These are phyloP conservation scores for Eulithis testata DNA, from an alignment of 2,888 invertebrate species.

Conservation along the genomic window DNA sequence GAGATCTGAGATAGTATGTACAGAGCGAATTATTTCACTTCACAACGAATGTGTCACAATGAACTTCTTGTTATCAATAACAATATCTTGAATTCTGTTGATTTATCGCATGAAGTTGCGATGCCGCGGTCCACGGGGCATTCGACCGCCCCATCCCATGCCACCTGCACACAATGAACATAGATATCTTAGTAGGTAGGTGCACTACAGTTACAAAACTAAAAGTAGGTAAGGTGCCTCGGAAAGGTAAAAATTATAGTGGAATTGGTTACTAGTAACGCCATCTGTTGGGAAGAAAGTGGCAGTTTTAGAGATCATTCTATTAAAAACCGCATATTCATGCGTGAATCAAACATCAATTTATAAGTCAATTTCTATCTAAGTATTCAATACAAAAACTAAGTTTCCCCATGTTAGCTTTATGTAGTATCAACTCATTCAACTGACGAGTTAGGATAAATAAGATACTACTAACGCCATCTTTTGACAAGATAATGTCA, in stretches of 20 bases:
- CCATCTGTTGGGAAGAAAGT: constrained; percentile 17
- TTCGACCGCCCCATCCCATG: constrained; percentile 71
- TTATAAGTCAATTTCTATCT: too few species aligned
- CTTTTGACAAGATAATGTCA: too few species aligned
- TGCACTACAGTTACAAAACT: too few species aligned
- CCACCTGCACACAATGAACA: constrained; percentile 56
- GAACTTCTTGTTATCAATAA: not conserved
- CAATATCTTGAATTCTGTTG: not conserved
- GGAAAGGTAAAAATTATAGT: not conserved
- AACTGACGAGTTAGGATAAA: too few species aligned
- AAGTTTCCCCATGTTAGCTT: too few species aligned
- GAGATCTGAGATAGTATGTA: too few species aligned
- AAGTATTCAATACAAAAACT: too few species aligned
- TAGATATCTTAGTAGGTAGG: too few species aligned
- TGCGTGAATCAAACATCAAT: too few species aligned
- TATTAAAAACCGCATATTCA: too few species aligned
- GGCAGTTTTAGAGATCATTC: not conserved
- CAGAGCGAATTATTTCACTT: constrained; percentile 2
- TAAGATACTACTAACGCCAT: not conserved
- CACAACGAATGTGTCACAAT: not conserved
- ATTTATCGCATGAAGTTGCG: constrained; percentile 71
- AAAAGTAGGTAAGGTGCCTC: too few species aligned
- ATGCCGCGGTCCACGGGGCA: constrained; percentile 71
- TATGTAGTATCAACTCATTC: too few species aligned
- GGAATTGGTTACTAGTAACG: constrained; percentile 6